Base-by-base conservation (phyloP, 2,113 vertebrate species). In the Phaethon lepturus region DNA sequence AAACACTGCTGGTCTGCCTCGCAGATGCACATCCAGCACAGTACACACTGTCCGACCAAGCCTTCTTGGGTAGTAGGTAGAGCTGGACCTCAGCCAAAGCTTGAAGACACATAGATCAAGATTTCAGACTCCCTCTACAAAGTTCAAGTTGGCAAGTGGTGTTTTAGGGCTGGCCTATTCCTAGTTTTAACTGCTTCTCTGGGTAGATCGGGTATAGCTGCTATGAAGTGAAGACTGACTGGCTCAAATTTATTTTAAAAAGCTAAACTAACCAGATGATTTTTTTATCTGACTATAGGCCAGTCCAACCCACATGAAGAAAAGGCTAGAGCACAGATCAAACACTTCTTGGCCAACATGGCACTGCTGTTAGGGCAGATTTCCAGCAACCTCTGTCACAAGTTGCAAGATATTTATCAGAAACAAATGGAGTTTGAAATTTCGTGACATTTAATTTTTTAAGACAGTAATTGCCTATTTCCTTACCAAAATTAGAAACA, bases 401-500 rank as follows among this genome's bases (percentile, higher is more conserved):
- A 78, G 82, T 26, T 84, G 64, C 64, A 55, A 88, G 71, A 63
- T 81, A 90, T 95, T 97, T 91, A 95, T 95, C 90, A 94, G 92
- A 91, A 95, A 71, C 90, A 85, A 94, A 81, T 74, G 42, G 72
- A 84, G 63, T 66, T 69, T 49, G 86, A 95, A 95, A 96, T 67
- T 63, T 94, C 58, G 52, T 50, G 84, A 77, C 93, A 88, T 95
- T 97, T 96, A 66, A 96, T 95, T 95, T 97, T 91, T 97, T 76
- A 97, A 97, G 94, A 77, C 88, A 80, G 75, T 50, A 92, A 88
- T 96, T 86, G 45, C 59, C 85, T 78, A 47, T 97, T 98, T 97
- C 93, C 86, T 97, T 67, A 79, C 84, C 77, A 90, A 88, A 96
- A 97, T 44, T 95, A 86, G 86, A 95, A 98, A 93, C 94, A 96